A percentile compares a stretch with the other conserved stretches of the same genome.
Conservation (phyloP, 2,797 vertebrate species). For the Melanotaenia maccullochi region DNA sequence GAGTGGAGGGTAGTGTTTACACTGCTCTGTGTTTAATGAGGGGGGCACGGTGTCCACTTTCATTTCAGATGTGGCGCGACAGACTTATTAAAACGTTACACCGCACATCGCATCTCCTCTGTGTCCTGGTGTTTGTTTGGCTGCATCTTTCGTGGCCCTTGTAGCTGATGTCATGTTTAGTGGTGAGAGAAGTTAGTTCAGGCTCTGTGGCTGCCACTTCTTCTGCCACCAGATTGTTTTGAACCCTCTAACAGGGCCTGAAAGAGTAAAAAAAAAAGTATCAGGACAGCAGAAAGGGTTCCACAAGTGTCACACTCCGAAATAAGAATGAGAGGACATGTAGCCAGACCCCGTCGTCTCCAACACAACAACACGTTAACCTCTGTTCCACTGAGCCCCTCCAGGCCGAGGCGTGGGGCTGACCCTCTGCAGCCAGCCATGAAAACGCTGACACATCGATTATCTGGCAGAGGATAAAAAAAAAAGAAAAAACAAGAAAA, state of each 20-base stretch:
- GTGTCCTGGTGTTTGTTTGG: constrained; percentile 53
- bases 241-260: constrained; percentile 32
- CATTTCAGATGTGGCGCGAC: constrained; percentile 66
- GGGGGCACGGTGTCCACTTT: constrained; percentile 63
- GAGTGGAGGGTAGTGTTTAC: constrained; percentile 56
- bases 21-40: constrained; percentile 70
- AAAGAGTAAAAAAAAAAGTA: neutral
- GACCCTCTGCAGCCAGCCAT: constrained; percentile 69
- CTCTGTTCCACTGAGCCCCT: constrained; percentile 38
- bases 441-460: constrained; percentile 80
- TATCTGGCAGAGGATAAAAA: constrained; percentile 44
- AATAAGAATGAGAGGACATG: constrained; percentile 43
- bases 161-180: constrained; percentile 38
- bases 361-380: constrained; percentile 55
- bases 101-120: constrained; percentile 61
- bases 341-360: constrained; percentile 42
- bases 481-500: constrained; percentile 2
- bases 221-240: constrained; percentile 39
- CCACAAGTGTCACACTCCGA: constrained; percentile 53
- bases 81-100: constrained; percentile 67
- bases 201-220: constrained; percentile 46
- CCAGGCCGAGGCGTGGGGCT: constrained; percentile 51
- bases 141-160: constrained; percentile 31
- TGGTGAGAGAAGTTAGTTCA: constrained; percentile 38
- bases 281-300: constrained; percentile 9